A percentile compares a stretch with the other conserved stretches of the same genome.
Conservation (phyloP, 1,140 invertebrate species). For the Lamellibrachia luymesi region DNA sequence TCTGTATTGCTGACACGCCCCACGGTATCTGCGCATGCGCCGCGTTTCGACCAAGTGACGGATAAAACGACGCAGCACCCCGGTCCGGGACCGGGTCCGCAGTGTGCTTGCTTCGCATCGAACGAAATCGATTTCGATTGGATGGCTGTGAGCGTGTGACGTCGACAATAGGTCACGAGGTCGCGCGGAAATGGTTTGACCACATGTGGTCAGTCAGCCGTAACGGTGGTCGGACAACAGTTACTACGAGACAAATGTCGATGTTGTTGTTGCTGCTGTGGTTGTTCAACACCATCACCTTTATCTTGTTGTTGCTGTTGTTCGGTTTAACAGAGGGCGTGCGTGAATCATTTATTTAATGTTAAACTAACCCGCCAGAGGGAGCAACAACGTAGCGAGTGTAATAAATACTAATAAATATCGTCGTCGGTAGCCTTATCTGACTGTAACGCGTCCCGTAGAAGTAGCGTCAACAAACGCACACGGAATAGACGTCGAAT, state of each 20-base stretch:
- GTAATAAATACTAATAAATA: background rate
- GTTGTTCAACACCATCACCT: background rate
- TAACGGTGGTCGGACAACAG: too few species aligned
- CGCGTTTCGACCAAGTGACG: background rate
- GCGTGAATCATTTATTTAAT: background rate
- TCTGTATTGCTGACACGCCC: constrained; percentile 13
- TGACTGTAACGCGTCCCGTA: background rate
- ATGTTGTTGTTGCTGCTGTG: background rate
- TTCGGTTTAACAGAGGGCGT: background rate
- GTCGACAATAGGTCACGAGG: background rate
- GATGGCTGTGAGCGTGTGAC: background rate
- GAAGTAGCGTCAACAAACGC: background rate
- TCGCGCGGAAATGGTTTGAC: background rate
- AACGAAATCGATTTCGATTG: background rate
- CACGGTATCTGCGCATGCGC: background rate
- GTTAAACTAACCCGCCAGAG: background rate
- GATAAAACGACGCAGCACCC: background rate
- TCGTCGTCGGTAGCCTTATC: background rate
- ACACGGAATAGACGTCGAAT: background rate
- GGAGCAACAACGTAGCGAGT: background rate
- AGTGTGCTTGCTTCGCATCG: background rate
- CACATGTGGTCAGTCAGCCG: too few species aligned
- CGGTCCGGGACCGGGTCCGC: background rate
- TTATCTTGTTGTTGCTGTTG: background rate
- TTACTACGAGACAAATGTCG: background rate